A percentile compares a stretch with the other conserved stretches of the same genome.
Evolutionary conservation across 2,888 invertebrate species (phyloP).

Genomic region (Punctoribates punctum): DNA sequence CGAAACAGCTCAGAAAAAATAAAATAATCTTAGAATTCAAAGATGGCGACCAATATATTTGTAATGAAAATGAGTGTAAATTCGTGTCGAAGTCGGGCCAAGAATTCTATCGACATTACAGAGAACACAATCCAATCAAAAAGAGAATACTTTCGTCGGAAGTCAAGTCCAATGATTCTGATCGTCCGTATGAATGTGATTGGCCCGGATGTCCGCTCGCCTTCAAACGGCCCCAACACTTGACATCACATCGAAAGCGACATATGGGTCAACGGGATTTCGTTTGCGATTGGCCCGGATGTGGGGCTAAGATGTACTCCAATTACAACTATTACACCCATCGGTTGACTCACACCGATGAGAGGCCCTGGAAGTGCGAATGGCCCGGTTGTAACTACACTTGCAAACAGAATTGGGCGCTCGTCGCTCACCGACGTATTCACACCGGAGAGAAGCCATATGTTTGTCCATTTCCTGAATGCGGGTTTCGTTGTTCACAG

Average conservation of each 20-base stretch:
- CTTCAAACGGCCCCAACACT: background rate
- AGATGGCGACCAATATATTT: too few relatives aligned
- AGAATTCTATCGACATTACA: background rate
- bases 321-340: background rate
- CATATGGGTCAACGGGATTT: background rate
- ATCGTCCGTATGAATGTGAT: background rate
- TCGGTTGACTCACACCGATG: background rate
- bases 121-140: background rate
- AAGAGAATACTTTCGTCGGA: background rate
- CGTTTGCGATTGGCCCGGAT: background rate
- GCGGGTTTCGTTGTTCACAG: background rate
- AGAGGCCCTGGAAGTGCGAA: background rate
- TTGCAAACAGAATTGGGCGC: too few relatives aligned
- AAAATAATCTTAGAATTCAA: too few relatives aligned
- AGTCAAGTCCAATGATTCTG: background rate
- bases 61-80: too few relatives aligned
- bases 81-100: too few relatives aligned
- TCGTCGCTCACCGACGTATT: background rate
- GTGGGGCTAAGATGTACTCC: background rate
- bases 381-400: background rate
- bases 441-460: slow-evolving; percentile 19
- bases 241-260: background rate
- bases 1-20: too few relatives aligned
- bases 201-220: background rate
- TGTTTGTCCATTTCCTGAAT: background rate